A percentile compares a stretch with the other conserved stretches of the same genome.
Conservation (phyloP, 2,113 vertebrate genomes). For the Uria aalge region DNA sequence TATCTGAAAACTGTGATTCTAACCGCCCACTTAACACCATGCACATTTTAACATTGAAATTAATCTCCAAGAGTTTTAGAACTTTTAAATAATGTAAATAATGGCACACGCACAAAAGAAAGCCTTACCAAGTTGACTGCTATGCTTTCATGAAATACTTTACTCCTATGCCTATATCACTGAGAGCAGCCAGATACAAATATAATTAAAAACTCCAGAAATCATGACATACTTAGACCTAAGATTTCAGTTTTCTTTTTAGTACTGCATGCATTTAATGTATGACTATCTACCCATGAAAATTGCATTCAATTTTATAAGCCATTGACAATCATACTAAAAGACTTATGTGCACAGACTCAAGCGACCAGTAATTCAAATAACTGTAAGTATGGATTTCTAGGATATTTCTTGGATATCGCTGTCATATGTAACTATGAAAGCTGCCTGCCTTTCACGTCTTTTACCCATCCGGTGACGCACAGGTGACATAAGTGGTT, state of each 20-base stretch:
- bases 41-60: not conserved
- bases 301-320: not conserved
- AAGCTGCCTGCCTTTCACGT: not conserved
- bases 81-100: not conserved
- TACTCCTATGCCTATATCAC: not conserved
- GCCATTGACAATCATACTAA: not conserved
- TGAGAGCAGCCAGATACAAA: not conserved
- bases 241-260: not conserved
- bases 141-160: not conserved
- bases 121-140: not conserved
- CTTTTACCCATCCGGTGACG: not conserved
- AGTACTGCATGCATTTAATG: not conserved
- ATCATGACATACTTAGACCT: not conserved
- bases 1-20: not conserved
- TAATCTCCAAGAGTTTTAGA: not conserved
- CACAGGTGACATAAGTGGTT: not conserved
- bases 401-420: not conserved
- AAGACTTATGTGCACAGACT: not conserved
- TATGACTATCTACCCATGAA: not conserved
- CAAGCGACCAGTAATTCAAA: not conserved
- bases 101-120: not conserved
- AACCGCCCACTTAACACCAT: not conserved
- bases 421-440: not conserved
- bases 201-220: not conserved
- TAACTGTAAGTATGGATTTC: not conserved